These are phyloP conservation scores for Sparidentex hasta DNA, from an alignment of 2,797 vertebrate species.

Conservation along the genomic window DNA sequence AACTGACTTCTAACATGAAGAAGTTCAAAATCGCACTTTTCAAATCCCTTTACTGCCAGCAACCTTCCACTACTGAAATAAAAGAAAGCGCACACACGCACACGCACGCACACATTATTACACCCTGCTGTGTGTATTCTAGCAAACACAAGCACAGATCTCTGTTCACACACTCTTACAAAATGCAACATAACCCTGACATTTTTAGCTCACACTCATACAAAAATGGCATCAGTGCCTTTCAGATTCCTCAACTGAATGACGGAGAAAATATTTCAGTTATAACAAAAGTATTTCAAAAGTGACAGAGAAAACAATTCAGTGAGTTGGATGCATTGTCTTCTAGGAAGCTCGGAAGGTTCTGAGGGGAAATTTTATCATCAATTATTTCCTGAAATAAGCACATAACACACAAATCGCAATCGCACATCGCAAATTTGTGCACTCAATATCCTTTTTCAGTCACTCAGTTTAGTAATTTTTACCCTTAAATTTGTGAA, in stretches of 20 bases:
- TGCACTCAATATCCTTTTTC: constrained; percentile 30
- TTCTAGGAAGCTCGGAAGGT: background rate
- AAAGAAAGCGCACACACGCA: constrained; percentile 44
- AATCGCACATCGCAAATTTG: constrained; percentile 20
- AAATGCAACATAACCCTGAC: constrained; percentile 37
- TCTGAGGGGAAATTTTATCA: background rate
- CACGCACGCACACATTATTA: constrained; percentile 29
- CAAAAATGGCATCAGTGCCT: constrained; percentile 38
- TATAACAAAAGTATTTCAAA: constrained; percentile 32
- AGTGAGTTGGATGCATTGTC: background rate
- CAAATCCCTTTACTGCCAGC: constrained; percentile 81
- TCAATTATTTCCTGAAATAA: constrained; percentile 14
- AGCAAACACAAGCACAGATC: constrained; percentile 41
- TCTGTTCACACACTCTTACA: constrained; percentile 26
- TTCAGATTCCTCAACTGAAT: constrained; percentile 37
- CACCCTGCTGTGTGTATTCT: constrained; percentile 42
- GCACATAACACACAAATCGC: constrained; percentile 20
- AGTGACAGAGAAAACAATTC: constrained; percentile 25
- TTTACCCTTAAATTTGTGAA: constrained; percentile 29
- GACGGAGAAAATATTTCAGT: constrained; percentile 36
- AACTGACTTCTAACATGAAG: constrained; percentile 88
- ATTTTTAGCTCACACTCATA: constrained; percentile 58
- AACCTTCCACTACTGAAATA: constrained; percentile 71
- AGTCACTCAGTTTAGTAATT: constrained; percentile 16
- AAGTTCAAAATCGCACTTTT: constrained; percentile 85